Percentiles rank a stretch among this genome's conserved stretches.
phyloP scores from a whole-genome alignment of 1,140 invertebrate species.

The Lordiphosa mommai region DNA sequence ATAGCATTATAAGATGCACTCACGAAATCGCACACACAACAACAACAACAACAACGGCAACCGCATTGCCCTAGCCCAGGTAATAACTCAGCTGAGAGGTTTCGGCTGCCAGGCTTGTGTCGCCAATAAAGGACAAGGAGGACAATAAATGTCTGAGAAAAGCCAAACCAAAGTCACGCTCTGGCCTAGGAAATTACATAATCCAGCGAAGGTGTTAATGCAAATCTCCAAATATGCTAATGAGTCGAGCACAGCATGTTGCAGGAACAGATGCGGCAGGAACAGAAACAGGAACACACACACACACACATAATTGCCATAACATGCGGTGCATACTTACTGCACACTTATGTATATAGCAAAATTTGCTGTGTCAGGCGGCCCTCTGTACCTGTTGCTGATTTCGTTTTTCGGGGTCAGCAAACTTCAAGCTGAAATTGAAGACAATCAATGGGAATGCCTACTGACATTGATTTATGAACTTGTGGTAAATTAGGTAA shows the following conservation, averaged over 20 bases:
- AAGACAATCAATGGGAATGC: slow-evolving; percentile 64
- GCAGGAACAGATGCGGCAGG: neutral
- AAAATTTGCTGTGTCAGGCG: neutral
- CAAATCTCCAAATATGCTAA: slow-evolving; percentile 78
- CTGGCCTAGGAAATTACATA: slow-evolving; percentile 68
- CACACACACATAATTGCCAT: slow-evolving; percentile 40
- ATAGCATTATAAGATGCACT: slow-evolving; percentile 79
- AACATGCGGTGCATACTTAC: slow-evolving; percentile 18
- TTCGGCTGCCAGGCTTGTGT: slow-evolving; percentile 38
- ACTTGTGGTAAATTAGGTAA: slow-evolving; percentile 73
- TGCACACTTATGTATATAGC: too few relatives aligned
- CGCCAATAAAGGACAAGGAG: slow-evolving; percentile 56
- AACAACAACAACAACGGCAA: too few relatives aligned
- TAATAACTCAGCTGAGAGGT: slow-evolving; percentile 63
- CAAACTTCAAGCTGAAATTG: slow-evolving; percentile 46
- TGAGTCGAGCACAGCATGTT: slow-evolving; percentile 51
- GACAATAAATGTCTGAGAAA: slow-evolving; percentile 72
- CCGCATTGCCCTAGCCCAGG: slow-evolving; percentile 43
- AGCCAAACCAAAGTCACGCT: slow-evolving; percentile 56
- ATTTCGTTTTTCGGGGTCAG: slow-evolving; percentile 45
- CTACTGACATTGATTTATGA: slow-evolving; percentile 74
- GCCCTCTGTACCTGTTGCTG: neutral
- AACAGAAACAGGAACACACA: neutral
- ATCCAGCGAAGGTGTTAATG: slow-evolving; percentile 76
- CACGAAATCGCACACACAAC: slow-evolving; percentile 76